Conservation (phyloP, 2,113 vertebrate species). For the Odocoileus hemionus region DNA sequence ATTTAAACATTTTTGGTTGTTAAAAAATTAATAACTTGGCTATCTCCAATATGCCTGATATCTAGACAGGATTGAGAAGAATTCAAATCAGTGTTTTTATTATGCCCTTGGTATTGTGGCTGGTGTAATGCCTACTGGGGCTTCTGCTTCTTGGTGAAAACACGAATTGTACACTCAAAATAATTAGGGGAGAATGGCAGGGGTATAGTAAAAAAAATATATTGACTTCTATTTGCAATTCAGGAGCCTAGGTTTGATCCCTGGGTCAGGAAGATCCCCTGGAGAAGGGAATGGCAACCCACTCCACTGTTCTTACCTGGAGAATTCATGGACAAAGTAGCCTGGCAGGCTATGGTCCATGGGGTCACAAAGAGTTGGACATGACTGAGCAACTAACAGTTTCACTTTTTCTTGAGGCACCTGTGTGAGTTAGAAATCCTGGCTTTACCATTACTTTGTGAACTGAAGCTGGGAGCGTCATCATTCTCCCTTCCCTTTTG, state of each 20-base stretch:
- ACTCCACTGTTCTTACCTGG: not conserved
- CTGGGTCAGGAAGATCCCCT: not conserved
- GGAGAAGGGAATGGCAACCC: not conserved
- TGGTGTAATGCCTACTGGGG: not conserved
- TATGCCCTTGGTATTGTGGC: not conserved
- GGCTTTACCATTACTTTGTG: not conserved
- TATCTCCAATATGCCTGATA: not conserved
- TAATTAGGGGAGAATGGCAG: not conserved
- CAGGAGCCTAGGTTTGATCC: not conserved
- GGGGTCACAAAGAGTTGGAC: not conserved
- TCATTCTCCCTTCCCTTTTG: not conserved
- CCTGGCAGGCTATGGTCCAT: not conserved
- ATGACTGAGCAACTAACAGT: not conserved
- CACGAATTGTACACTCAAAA: not conserved
- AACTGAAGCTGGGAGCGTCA: not conserved
- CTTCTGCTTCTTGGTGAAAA: not conserved
- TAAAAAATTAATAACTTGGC: not conserved
- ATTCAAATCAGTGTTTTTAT: not conserved
- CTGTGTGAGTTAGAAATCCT: not conserved
- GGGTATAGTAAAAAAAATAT: not conserved
- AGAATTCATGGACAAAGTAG: not conserved
- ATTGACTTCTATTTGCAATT: not conserved
- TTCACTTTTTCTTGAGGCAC: not conserved
- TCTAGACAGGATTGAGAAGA: not conserved
- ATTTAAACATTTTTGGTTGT: not conserved